phyloP scores from a whole-genome alignment of 2,888 invertebrate species.

The Podabrus alpinus region DNA sequence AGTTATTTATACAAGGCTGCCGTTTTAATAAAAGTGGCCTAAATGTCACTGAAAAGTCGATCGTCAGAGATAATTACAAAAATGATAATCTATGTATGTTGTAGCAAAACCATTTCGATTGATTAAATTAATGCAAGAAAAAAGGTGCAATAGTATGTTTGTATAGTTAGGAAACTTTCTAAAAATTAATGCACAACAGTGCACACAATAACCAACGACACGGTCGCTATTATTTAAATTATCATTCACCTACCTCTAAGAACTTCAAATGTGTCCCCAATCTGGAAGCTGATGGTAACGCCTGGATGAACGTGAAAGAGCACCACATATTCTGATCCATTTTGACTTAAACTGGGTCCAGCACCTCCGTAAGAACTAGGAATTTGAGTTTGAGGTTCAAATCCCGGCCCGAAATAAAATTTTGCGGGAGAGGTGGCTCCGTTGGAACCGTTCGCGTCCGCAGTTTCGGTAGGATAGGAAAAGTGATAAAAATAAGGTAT shows the following conservation, averaged over 20 bases:
- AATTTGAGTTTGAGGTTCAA: constrained; percentile 58
- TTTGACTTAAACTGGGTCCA: constrained; percentile 44
- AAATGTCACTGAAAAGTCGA: constrained; percentile 14
- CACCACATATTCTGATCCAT: constrained; percentile 65
- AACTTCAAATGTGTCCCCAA: constrained; percentile 75
- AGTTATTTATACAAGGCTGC: constrained; percentile 14
- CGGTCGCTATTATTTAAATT: not conserved
- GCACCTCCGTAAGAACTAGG: constrained; percentile 38
- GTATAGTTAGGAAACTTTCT: not conserved
- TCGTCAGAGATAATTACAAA: not conserved
- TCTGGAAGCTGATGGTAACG: constrained; percentile 75
- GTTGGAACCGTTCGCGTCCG: constrained; percentile 50
- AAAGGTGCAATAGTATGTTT: not conserved
- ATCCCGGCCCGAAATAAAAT: constrained; percentile 65
- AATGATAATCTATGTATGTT: not conserved
- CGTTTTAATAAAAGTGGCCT: constrained; percentile 12
- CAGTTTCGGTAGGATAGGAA: constrained; percentile 49
- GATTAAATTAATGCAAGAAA: not conserved
- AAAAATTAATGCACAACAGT: not conserved
- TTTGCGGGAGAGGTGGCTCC: constrained; percentile 59
- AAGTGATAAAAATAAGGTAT: constrained; percentile 57
- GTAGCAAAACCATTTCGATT: not conserved
- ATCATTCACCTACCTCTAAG: constrained; percentile 67
- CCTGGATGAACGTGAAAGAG: constrained; percentile 77
- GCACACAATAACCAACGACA: not conserved